Evolutionary conservation across 2,113 vertebrate genomes (phyloP).

Genomic region (Eubucco bourcierii): DNA sequence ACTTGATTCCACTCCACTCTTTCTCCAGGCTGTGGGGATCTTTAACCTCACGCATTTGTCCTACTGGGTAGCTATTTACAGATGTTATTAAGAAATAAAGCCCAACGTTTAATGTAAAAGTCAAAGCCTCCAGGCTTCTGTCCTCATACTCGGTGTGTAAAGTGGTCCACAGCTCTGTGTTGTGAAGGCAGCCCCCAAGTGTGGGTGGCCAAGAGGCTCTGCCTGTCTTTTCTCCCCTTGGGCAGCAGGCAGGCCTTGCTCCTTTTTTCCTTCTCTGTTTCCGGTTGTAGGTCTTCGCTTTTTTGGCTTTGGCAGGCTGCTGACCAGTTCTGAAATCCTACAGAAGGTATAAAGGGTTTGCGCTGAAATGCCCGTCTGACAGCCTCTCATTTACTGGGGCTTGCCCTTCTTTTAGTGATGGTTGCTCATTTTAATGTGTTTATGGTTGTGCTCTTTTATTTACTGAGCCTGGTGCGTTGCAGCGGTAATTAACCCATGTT

Average conservation of each 20-base stretch:
- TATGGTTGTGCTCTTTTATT: slow-evolving; percentile 82
- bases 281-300: neutral
- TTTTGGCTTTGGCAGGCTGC: neutral
- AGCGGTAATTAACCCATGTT: slow-evolving; percentile 92
- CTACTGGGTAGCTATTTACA: neutral
- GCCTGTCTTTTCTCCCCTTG: neutral
- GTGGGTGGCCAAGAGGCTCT: neutral
- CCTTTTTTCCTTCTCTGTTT: neutral
- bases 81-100: slow-evolving; percentile 18
- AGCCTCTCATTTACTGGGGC: slow-evolving; percentile 57
- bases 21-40: slow-evolving; percentile 3
- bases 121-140: neutral
- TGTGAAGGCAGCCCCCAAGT: neutral
- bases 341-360: slow-evolving; percentile 16
- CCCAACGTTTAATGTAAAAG: neutral
- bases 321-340: slow-evolving; percentile 56
- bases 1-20: neutral
- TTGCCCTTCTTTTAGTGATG: slow-evolving; percentile 61
- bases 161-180: neutral
- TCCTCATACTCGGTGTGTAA: neutral
- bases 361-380: slow-evolving; percentile 32
- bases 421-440: slow-evolving; percentile 81
- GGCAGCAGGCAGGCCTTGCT: neutral
- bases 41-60: neutral
- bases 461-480: slow-evolving; percentile 85